Conservation (phyloP, 2,888 invertebrate species). For the Hirtodrosophila duncani region DNA sequence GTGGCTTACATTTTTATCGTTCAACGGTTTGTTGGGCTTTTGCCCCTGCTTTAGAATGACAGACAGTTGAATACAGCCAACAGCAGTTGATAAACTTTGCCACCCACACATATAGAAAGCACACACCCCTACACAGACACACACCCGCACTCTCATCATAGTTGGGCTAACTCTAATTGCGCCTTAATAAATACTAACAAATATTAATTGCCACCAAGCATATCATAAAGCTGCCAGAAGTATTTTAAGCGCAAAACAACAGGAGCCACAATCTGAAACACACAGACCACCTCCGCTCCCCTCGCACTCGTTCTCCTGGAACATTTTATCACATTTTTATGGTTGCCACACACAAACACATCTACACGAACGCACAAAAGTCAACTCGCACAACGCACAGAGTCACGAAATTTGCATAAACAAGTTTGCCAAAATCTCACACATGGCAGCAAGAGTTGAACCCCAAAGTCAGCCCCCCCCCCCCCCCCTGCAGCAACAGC, state of each 20-base stretch:
- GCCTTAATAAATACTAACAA: constrained; percentile 36
- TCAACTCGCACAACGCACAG: constrained; percentile 4
- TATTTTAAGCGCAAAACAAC: too few relatives aligned
- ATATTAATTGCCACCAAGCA: constrained; percentile 36
- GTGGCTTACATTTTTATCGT: constrained; percentile 72
- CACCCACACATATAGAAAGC: too few relatives aligned
- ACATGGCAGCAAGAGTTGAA: neutral
- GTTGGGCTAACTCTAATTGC: constrained; percentile 33
- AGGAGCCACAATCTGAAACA: neutral
- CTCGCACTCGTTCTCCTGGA: too few relatives aligned
- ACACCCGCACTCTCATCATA: constrained; percentile 1
- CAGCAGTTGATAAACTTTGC: constrained; percentile 62
- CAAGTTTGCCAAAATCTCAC: constrained; percentile 26
- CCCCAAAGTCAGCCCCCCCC: constrained; percentile 6
- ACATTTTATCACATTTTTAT: constrained; percentile 24
- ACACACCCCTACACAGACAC: constrained; percentile 4
- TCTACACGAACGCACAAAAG: neutral
- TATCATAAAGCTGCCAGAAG: too few relatives aligned
- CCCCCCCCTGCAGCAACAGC: neutral
- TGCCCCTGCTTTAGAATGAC: constrained; percentile 54
- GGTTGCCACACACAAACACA: constrained; percentile 15
- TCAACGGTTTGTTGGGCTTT: constrained; percentile 33
- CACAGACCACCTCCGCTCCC: neutral
- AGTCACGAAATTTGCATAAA: constrained; percentile 37
- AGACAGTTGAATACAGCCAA: constrained; percentile 40